Percentiles rank a stretch among this genome's conserved stretches.
These are phyloP conservation scores for Brachylomia viminalis DNA, from an alignment of 2,888 invertebrate genomes.

Conservation along the genomic window DNA sequence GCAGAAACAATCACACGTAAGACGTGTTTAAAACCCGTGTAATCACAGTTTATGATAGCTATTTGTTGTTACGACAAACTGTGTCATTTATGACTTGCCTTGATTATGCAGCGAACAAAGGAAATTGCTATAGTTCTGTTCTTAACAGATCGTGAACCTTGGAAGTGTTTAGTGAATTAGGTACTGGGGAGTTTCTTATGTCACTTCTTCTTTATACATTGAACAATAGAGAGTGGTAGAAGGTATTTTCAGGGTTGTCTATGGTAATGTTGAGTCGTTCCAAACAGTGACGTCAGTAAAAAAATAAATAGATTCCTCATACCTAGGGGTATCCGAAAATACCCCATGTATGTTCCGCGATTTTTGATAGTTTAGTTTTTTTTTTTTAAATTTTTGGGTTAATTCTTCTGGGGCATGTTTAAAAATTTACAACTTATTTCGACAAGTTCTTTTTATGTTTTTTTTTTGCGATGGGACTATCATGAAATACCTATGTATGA, in stretches of 20 bases:
- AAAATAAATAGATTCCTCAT: too few relatives aligned
- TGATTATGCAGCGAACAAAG: constrained; percentile 48
- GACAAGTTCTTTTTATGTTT: too few relatives aligned
- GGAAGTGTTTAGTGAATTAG: constrained; percentile 18
- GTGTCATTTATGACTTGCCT: constrained; percentile 26
- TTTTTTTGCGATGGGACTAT: too few relatives aligned
- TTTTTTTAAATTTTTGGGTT: too few relatives aligned
- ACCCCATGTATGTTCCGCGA: too few relatives aligned
- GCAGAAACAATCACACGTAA: constrained; percentile 27
- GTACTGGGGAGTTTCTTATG: constrained; percentile 2
- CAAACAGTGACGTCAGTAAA: too few relatives aligned
- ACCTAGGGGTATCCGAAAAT: too few relatives aligned
- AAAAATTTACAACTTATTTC: too few relatives aligned
- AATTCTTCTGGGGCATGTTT: too few relatives aligned
- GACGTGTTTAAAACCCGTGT: constrained; percentile 13
- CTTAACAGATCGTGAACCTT: constrained; percentile 44
- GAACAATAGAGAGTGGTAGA: neutral
- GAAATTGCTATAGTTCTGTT: constrained; percentile 35
- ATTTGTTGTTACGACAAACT: constrained; percentile 45
- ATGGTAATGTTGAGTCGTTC: neutral
- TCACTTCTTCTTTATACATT: neutral
- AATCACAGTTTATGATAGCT: constrained; percentile 43
- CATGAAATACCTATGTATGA: too few relatives aligned
- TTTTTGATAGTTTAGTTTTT: too few relatives aligned
- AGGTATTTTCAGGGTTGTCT: neutral